Base-by-base conservation (phyloP, 2,113 vertebrate species). In the Collichthys lucidus region DNA sequence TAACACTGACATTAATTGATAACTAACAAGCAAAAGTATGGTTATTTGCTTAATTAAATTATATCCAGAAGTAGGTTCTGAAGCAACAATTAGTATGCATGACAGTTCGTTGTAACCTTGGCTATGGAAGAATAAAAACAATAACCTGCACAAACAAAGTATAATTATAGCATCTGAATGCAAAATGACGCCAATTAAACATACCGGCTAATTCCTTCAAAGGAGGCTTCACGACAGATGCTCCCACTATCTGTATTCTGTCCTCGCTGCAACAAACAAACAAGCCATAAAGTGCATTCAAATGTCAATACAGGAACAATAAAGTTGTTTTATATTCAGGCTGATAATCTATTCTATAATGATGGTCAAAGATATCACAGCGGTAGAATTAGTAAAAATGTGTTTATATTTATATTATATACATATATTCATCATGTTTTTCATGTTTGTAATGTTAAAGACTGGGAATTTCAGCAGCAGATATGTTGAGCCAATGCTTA, bases 121-220 rank as follows among this genome's bases (percentile, higher is more conserved):
- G 49, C 57, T 77, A 88, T 67, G 53, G 80, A 67, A 84, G 40
- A 66, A 17, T 55, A 72, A 61, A 24, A 47, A 29, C 15, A 11
- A 56, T 50, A 83, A 76, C 24, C 29, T 46, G 53, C 29, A 10
- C 22, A 81, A 88, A 84, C 56, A 88, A 85, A 86, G 12, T 78
- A 56, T 64, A 73, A 83, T 87, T 74, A 85, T 2, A 40, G 35
- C 1, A 8, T 40, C 74, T 50, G 56, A 66, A 89, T 89, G 69
- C 35, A 92, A 90, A 86, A 75, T 49, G 20, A 68, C 49, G 63
- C 74, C 56, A 83, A 83, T 85, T 76, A 88, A 85, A 97, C 97
- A 94, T 93, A 99, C 97, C 93, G 86, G 89, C 96, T 98, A 92
- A 99, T 99, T 92, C 97, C 97, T 75, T 98, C 97, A 87, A 99